phyloP scores from a whole-genome alignment of 2,888 invertebrate species.

The Athripsodes cinereus region DNA sequence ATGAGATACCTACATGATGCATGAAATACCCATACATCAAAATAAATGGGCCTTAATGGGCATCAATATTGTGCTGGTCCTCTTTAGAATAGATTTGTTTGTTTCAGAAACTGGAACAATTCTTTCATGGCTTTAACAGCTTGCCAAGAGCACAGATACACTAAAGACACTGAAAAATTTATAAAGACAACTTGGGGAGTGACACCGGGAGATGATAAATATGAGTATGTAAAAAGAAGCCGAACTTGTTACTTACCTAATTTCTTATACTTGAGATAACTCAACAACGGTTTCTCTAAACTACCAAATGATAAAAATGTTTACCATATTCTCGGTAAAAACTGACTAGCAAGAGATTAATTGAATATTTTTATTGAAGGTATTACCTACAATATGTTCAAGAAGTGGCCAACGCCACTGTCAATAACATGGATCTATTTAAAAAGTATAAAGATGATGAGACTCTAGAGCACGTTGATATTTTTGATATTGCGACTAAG shows the following conservation, averaged over 20 bases:
- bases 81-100: not conserved
- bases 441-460: constrained; percentile 36
- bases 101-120: constrained; percentile 51
- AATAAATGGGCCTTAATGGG: too few species aligned
- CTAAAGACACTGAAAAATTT: constrained; percentile 31
- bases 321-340: too few species aligned
- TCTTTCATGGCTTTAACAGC: constrained; percentile 53
- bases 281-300: too few species aligned
- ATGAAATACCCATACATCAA: too few species aligned
- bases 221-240: constrained; percentile 15
- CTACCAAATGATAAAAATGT: too few species aligned
- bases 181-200: constrained; percentile 38
- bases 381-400: constrained; percentile 41
- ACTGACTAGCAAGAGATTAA: too few species aligned
- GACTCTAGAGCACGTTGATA: constrained; percentile 36
- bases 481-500: constrained; percentile 40
- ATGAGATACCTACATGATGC: too few species aligned
- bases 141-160: constrained; percentile 43
- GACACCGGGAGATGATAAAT: constrained; percentile 29
- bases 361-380: constrained; percentile 29
- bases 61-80: too few species aligned
- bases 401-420: constrained; percentile 39
- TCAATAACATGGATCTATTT: constrained; percentile 38
- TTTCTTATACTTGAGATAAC: too few species aligned
- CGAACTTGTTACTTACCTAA: too few species aligned